Evolutionary conservation across 2,797 vertebrate species (phyloP).

Genomic region (Helarctos malayanus): DNA sequence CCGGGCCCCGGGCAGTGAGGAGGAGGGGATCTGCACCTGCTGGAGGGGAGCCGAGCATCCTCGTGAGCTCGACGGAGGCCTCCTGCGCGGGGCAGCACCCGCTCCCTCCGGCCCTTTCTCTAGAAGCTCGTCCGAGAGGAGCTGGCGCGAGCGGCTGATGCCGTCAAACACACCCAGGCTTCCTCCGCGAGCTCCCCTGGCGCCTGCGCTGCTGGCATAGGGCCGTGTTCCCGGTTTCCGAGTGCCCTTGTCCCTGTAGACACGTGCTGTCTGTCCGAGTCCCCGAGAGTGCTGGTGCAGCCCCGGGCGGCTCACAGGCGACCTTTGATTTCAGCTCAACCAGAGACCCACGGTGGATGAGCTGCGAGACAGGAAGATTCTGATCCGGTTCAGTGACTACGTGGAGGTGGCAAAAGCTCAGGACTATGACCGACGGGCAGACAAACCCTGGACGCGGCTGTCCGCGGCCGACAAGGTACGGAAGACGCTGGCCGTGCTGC

Average conservation of each 20-base stretch:
- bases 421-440: slow-evolving; percentile 98
- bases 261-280: neutral
- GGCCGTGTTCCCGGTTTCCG: neutral
- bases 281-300: too few relatives aligned
- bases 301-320: too few relatives aligned
- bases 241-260: neutral
- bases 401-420: slow-evolving; percentile 99
- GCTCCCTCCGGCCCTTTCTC: neutral
- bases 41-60: neutral
- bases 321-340: slow-evolving; percentile 92
- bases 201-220: neutral
- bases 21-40: accelerated
- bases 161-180: neutral
- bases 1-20: too few relatives aligned
- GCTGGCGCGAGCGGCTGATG: neutral
- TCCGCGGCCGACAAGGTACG: slow-evolving; percentile 98
- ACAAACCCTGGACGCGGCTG: slow-evolving; percentile 98
- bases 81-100: neutral
- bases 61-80: neutral
- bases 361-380: slow-evolving; percentile 97
- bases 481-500: neutral
- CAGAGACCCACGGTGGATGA: slow-evolving; percentile 99
- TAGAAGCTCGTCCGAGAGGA: neutral
- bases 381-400: slow-evolving; percentile 99
- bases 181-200: neutral